Evolutionary conservation across 2,888 invertebrate species (phyloP).

Genomic region (Drosophila quasianomalipes): DNA sequence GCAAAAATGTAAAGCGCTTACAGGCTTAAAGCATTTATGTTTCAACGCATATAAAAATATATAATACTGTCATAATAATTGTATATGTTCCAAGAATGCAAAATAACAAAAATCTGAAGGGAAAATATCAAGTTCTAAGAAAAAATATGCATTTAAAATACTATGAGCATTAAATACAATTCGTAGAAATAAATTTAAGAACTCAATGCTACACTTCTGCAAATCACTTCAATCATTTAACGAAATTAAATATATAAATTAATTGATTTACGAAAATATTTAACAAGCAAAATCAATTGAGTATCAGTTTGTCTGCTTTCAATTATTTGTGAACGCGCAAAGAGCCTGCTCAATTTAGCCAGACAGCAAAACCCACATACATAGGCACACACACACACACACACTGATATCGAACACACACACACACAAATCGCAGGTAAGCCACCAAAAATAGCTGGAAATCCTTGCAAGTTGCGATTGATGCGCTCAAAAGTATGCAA

Average conservation of each 20-base stretch:
- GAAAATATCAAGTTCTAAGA: neutral
- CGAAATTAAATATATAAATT: neutral
- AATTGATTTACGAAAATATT: constrained; percentile 5
- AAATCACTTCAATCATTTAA: neutral
- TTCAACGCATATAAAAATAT: neutral
- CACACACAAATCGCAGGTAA: constrained; percentile 7
- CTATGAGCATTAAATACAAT: neutral
- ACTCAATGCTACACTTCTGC: neutral
- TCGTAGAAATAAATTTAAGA: neutral
- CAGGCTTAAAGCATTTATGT: neutral
- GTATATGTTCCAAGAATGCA: neutral
- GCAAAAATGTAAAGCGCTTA: neutral
- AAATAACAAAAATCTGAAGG: neutral
- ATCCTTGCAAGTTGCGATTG: constrained; percentile 30
- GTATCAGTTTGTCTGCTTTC: constrained; percentile 31
- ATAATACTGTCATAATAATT: neutral
- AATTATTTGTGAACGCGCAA: constrained; percentile 67
- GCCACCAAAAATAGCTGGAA: constrained; percentile 55
- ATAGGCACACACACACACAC: constrained; percentile 3
- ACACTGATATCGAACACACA: constrained; percentile 8
- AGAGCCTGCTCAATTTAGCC: constrained; percentile 36
- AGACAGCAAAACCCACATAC: constrained; percentile 34
- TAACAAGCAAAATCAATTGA: constrained; percentile 31
- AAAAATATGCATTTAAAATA: neutral
- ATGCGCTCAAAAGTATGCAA: constrained; percentile 58